These are phyloP conservation scores for Dasypus novemcinctus DNA, from an alignment of 2,113 vertebrate species.

Conservation along the genomic window DNA sequence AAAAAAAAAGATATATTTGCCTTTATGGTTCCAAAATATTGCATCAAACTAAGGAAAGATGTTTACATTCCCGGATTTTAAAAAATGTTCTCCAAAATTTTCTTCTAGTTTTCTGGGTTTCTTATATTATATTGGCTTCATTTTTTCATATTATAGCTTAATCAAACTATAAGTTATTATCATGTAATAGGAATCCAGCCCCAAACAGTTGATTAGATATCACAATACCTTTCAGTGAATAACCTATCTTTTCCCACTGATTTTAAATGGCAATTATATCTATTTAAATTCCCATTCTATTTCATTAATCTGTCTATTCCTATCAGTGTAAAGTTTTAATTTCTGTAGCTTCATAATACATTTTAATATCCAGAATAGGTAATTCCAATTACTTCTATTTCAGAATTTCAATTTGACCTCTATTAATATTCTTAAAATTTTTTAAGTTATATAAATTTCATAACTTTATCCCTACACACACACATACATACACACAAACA, in stretches of 20 bases:
- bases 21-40: constrained; percentile 5
- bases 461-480: background rate
- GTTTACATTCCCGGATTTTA: background rate
- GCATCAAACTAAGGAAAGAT: constrained; percentile 8
- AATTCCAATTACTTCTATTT: background rate
- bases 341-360: background rate
- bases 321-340: background rate
- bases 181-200: background rate
- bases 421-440: background rate
- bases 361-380: background rate
- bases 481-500: background rate
- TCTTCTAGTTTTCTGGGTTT: background rate
- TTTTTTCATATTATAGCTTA: constrained; percentile 19
- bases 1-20: too few species aligned
- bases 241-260: background rate
- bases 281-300: constrained; percentile 41
- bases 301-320: background rate
- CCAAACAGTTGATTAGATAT: background rate
- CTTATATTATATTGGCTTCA: background rate
- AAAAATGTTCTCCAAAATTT: background rate
- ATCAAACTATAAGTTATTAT: background rate
- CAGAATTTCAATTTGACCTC: constrained; percentile 8
- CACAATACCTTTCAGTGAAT: background rate
- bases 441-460: background rate
- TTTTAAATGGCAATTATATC: constrained; percentile 26